Base-by-base conservation (phyloP, 2,113 vertebrate species). In the Emydocephalus ijimae region DNA sequence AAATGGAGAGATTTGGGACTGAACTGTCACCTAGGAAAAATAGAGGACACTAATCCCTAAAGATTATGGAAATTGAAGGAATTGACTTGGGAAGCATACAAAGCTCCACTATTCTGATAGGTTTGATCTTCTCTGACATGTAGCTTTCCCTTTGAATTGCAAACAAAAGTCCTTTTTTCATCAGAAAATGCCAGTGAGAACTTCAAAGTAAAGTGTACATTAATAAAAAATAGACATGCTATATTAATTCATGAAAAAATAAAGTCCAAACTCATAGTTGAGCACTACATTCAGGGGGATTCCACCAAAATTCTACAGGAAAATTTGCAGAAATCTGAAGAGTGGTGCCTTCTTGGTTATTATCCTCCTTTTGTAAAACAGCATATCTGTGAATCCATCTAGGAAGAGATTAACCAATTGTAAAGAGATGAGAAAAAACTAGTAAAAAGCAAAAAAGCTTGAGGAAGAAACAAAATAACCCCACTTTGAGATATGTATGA, bases 1-100 rank as follows among this genome's bases (percentile, higher is more conserved):
- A 92, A 93, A 69, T 39, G 93, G 94, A 93, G 95, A 91, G 34
- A 56, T 94, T 92, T 95, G 90, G 74, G 94, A 95, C 26, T 64
- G 61, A 95, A 26, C 88, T 92, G 88, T 20, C 88, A 89, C 54
- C 89, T 56, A 64, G 95, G 95, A 92, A 95, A 94, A 96, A 91
- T 89, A 91, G 91, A 95, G 55, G 59, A 95, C 0, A 26, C 90
- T 0, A 0, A 87, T 94, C 94, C 59, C 93, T 55, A 74, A 59
- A 87, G 94, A 96, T 92, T 94, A 94, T 94, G 94, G 88, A 95
- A 93, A 94, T 94, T 87, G 56, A 90, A 92, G 61, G 87, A 55
- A 94, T 95, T 95, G 93, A 95, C 90, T 91, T 48, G 34, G 94
- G 94, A 87, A 91, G 90, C 93, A 95, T 14, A 94, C 90, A 55